phyloP scores from a whole-genome alignment of 2,797 vertebrate genomes.

The Mus minutoides region DNA sequence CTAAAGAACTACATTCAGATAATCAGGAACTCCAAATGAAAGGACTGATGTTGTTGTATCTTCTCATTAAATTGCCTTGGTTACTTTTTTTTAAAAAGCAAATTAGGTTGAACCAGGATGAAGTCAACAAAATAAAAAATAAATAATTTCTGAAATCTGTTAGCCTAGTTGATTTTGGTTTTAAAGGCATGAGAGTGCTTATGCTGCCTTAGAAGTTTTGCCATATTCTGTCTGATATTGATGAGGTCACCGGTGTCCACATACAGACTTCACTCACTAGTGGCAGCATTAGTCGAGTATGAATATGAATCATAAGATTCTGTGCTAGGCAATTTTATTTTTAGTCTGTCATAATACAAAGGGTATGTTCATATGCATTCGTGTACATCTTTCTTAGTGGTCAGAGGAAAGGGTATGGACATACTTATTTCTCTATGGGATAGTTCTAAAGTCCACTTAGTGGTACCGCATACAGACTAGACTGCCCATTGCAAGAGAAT shows the following conservation, averaged over 20 bases:
- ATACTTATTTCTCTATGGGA: not conserved
- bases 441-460: not conserved
- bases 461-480: not conserved
- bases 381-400: not conserved
- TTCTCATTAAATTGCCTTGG: not conserved
- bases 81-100: not conserved
- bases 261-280: not conserved
- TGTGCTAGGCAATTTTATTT: not conserved
- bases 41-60: not conserved
- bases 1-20: not conserved
- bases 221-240: not conserved
- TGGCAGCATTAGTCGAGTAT: slow-evolving; percentile 5
- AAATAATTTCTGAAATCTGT: slow-evolving; percentile 1
- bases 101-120: not conserved
- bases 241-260: not conserved
- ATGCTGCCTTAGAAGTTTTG: not conserved
- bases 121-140: slow-evolving; percentile 43
- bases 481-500: not conserved
- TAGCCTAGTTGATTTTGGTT: slow-evolving; percentile 31
- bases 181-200: slow-evolving; percentile 1
- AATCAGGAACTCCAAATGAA: not conserved
- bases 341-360: slow-evolving; percentile 2
- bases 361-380: not conserved
- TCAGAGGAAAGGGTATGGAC: not conserved
- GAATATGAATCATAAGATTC: not conserved